phyloP scores from a whole-genome alignment of 1,140 invertebrate genomes.

The Aphelenchoides besseyi region DNA sequence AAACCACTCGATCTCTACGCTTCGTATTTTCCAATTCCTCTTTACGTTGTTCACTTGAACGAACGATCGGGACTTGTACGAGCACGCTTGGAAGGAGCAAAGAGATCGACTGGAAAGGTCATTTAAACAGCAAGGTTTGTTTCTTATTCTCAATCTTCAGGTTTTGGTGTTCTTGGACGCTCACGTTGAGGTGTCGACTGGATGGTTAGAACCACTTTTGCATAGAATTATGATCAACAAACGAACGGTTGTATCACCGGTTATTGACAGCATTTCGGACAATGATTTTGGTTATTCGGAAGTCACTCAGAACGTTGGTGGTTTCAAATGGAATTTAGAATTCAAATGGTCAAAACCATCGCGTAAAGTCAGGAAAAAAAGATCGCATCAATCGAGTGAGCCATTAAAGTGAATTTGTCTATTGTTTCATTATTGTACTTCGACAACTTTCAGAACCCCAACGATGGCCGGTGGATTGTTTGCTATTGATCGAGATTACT shows the following conservation, averaged over 20 bases:
- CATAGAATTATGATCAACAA: constrained; percentile 64
- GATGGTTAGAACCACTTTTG: constrained; percentile 67
- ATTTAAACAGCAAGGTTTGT: constrained; percentile 66
- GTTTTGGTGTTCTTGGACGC: neutral
- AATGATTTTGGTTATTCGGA: constrained; percentile 69
- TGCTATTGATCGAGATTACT: constrained; percentile 84
- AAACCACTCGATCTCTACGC: constrained; percentile 21
- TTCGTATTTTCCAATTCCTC: neutral
- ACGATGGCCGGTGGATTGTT: constrained; percentile 76
- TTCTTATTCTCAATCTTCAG: neutral
- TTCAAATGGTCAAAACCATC: constrained; percentile 68
- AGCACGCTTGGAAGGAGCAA: constrained; percentile 66
- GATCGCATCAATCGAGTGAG: constrained; percentile 64
- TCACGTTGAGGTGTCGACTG: constrained; percentile 66
- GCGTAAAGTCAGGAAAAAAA: constrained; percentile 64
- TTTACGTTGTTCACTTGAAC: constrained; percentile 79
- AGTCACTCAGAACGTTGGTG: constrained; percentile 68
- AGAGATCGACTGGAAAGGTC: constrained; percentile 65
- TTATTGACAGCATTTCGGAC: constrained; percentile 68
- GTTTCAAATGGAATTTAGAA: constrained; percentile 70
- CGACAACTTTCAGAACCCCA: neutral
- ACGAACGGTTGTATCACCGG: constrained; percentile 67
- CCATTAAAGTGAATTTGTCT: constrained; percentile 2
- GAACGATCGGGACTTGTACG: constrained; percentile 75
- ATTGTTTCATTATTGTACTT: constrained; percentile 64